Conservation (phyloP, 2,113 vertebrate genomes). For the Chamaea fasciata region DNA sequence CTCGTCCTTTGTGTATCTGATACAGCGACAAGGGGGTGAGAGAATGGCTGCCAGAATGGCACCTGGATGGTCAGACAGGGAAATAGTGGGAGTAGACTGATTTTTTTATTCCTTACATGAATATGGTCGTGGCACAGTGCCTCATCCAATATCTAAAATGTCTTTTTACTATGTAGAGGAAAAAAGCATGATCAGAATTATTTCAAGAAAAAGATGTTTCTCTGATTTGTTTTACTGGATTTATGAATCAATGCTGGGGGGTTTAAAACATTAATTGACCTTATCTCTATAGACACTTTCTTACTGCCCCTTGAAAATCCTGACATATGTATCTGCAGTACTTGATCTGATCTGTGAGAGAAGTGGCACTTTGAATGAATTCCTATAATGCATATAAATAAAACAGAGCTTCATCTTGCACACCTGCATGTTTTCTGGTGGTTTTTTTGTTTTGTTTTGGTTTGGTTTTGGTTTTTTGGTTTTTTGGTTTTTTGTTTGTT, state of each 20-base stretch:
- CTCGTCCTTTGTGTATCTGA: too few relatives aligned
- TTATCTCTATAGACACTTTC: not conserved
- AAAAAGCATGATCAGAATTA: not conserved
- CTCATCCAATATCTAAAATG: not conserved
- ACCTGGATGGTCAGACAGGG: too few relatives aligned
- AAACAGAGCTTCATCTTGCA: not conserved
- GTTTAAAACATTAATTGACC: not conserved
- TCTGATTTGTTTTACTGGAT: not conserved
- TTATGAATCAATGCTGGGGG: not conserved
- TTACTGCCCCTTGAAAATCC: not conserved
- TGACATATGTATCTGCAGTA: not conserved
- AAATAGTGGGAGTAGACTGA: fast-evolving
- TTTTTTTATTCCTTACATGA: not conserved
- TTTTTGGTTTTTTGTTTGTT: not conserved
- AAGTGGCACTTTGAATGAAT: not conserved
- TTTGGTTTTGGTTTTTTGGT: not conserved
- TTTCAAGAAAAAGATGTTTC: not conserved
- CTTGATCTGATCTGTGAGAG: not conserved
- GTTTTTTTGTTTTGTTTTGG: too few relatives aligned
- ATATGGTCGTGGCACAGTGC: too few relatives aligned
- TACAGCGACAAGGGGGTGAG: too few relatives aligned
- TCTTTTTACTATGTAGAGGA: not conserved
- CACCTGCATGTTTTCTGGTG: not conserved
- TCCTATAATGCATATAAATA: not conserved
- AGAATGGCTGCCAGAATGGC: not conserved